Percentiles rank a stretch among this genome's conserved stretches.
These are phyloP conservation scores for Patiria miniata DNA, from an alignment of 35 echinoderm and acorn worm genomes.

Conservation along the genomic window DNA sequence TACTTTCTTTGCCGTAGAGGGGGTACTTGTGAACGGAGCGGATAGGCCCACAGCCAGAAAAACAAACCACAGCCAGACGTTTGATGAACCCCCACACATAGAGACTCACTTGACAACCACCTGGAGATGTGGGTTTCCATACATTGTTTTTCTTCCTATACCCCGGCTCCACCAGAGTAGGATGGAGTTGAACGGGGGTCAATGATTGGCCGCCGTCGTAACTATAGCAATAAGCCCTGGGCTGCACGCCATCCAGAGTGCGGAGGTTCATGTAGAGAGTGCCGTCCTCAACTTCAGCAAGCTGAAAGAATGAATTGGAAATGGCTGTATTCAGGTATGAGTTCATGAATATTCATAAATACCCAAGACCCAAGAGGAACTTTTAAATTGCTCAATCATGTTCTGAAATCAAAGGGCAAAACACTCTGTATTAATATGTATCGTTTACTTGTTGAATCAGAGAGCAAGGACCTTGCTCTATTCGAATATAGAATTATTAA, in stretches of 20 bases:
- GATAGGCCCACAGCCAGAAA: neutral
- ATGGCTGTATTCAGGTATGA: neutral
- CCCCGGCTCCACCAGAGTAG: slow-evolving; percentile 74
- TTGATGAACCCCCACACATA: too few relatives aligned
- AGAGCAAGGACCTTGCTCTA: neutral
- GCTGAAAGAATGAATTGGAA: slow-evolving; percentile 29
- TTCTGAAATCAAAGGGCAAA: too few relatives aligned
- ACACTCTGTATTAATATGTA: too few relatives aligned
- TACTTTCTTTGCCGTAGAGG: too few relatives aligned
- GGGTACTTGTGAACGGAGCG: too few relatives aligned
- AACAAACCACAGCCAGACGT: too few relatives aligned
- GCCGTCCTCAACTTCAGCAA: slow-evolving; percentile 73
- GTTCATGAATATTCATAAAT: neutral
- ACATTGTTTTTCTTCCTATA: slow-evolving; percentile 54
- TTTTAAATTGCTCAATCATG: neutral
- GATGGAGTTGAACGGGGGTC: slow-evolving; percentile 22
- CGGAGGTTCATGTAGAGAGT: slow-evolving; percentile 72
- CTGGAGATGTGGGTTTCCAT: slow-evolving; percentile 47
- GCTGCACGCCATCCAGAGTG: slow-evolving; percentile 60
- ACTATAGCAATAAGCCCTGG: slow-evolving; percentile 66
- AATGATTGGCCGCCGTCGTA: slow-evolving; percentile 70
- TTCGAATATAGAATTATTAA: too few relatives aligned
- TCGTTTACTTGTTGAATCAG: neutral
- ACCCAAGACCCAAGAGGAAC: neutral
- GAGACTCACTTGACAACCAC: slow-evolving; percentile 76